Conservation (phyloP, 1,140 invertebrate genomes). For the Eupeodes corollae region DNA sequence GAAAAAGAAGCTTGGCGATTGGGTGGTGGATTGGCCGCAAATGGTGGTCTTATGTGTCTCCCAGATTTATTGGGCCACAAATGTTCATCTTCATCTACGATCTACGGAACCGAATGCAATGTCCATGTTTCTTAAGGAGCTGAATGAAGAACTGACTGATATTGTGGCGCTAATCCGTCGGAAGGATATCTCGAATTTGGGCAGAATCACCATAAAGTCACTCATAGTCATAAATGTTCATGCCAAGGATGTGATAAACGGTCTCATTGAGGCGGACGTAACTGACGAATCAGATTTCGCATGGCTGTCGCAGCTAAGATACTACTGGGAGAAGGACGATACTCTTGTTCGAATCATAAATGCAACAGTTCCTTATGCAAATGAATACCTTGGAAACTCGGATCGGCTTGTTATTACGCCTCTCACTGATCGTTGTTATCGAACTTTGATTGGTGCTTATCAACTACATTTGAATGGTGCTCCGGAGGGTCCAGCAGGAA, state of each 20-base stretch:
- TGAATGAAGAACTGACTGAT: slow-evolving; percentile 50
- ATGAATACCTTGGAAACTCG: slow-evolving; percentile 80
- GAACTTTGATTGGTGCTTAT: slow-evolving; percentile 78
- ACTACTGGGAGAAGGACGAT: slow-evolving; percentile 77
- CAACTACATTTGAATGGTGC: slow-evolving; percentile 78
- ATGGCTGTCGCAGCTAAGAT: slow-evolving; percentile 83
- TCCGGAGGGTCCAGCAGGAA: slow-evolving; percentile 80
- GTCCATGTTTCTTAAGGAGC: slow-evolving; percentile 41
- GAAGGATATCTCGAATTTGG: slow-evolving; percentile 45
- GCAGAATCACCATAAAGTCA: slow-evolving; percentile 69
- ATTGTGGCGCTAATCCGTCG: slow-evolving; percentile 51
- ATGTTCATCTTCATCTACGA: slow-evolving; percentile 58
- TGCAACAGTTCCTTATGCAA: slow-evolving; percentile 72
- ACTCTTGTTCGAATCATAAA: slow-evolving; percentile 78
- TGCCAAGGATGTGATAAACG: slow-evolving; percentile 74
- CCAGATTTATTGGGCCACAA: slow-evolving; percentile 79
- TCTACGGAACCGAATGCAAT: slow-evolving; percentile 44
- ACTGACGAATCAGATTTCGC: slow-evolving; percentile 70
- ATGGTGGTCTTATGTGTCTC: slow-evolving; percentile 80
- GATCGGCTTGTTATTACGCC: slow-evolving; percentile 69
- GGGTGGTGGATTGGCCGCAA: slow-evolving; percentile 78
- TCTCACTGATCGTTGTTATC: slow-evolving; percentile 73
- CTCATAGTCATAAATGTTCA: slow-evolving; percentile 88
- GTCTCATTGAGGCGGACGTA: slow-evolving; percentile 58
- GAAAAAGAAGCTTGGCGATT: slow-evolving; percentile 50